Evolutionary conservation across 2,797 vertebrate genomes (phyloP), one percentile per base, ranked within the genome.

Genomic region (Coccyzus lansbergi): DNA sequence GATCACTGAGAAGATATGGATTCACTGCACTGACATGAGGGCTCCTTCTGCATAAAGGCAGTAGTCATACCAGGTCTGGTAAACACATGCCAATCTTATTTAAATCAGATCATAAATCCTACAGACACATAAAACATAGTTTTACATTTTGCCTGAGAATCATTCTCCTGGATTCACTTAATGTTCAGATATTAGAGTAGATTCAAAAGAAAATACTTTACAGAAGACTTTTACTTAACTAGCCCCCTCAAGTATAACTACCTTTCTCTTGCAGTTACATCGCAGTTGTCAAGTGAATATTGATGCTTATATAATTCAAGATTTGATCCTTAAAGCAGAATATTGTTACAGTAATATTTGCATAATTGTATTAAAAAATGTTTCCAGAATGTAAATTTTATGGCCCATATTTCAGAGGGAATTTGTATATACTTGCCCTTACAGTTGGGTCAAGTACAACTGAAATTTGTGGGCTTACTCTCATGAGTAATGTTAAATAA

Each of bases 321-420:
- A 85, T 89, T 55, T 85, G 84, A 87, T 92, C 53, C 76, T 96
- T 83, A 94, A 91, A 95, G 24, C 58, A 81, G n/a, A 75, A 69
- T 87, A 87, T 77, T 0, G 0, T 29, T 60, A 58, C 15, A 64
- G 44, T 63, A 56, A 70, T 94, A 88, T 93, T 92, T 90, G 59
- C 75, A 83, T 94, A 89, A 77, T 75, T 80, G 15, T 80, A 79
- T 90, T 89, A 4, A 40, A 86, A 84, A 75, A 86, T 42, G 44
- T 93, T 90, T 90, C 88, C 85, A 87, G 94, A 92, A 70, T 93
- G 83, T 92, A 93, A 92, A 85, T 90, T 87, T 95, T 86, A 86
- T 74, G 78, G 46, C 6, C 3, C 8, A 2, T 92, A 40, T 76
- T 94, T 83, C 88, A 55, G 48, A 90, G 46, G 69, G 52, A 38